Base-by-base conservation (phyloP, 2,113 vertebrate genomes). In the Accipiter cooperii region DNA sequence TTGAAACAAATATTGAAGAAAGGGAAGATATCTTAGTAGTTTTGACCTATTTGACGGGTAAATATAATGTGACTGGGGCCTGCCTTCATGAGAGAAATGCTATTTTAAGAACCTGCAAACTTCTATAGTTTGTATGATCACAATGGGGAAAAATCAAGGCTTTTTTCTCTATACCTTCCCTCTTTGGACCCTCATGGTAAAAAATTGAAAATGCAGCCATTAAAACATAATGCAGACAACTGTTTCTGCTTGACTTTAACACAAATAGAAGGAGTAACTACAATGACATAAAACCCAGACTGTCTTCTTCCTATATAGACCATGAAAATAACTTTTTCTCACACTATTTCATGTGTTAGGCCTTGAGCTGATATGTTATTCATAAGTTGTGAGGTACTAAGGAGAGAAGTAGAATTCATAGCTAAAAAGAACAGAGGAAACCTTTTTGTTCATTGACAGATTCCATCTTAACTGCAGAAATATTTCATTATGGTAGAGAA, bases 321-420 rank as follows among this genome's bases (percentile, higher is more conserved):
- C 17, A 66, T 22, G 22, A 80, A 87, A 65, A 73, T n/a, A 36
- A 26, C 8, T 71, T 93, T 75, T 87, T 66, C 29, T 88, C 26
- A 57, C 31, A 16, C 14, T 55, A 13, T 54, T 87, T 85, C 12
- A 36, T 17, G 3, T 66, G 38, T 60, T 54, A 55, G 44, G 12
- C 29, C 24, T 79, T 60, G 38, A 68, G 7, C 17, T 42, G 13
- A 60, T 88, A 29, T 8, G 11, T 21, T 80, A 36, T 52, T 93
- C 0, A 0, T 60, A 68, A 46, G 4, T 42, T 63, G 12, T 46
- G 54, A 61, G 5, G 14, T 40, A 73, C 10, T 34, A 49, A 42
- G 10, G 29, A 79, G 7, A 65, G 34, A 63, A 94, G 33, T 19
- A 57, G 19, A 70, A 7, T 21, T 69, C 36, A 63, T 49, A 77